Conservation (phyloP, 1,140 invertebrate genomes). For the Drosophila nigrodunni region DNA sequence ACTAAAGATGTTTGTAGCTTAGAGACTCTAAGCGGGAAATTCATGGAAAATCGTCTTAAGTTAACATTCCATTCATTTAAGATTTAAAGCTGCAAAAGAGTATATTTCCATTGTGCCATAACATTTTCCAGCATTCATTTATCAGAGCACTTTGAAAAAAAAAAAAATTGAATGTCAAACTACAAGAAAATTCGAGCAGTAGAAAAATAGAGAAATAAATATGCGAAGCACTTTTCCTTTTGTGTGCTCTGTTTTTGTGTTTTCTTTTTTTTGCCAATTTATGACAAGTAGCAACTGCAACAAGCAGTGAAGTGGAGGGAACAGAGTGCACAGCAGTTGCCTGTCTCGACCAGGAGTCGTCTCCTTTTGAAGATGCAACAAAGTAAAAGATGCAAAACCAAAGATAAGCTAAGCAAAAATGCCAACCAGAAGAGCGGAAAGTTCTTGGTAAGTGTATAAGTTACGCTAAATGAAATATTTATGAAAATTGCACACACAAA, state of each 20-base stretch:
- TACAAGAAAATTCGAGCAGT: background rate
- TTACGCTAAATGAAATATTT: conserved; percentile 80
- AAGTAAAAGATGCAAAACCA: conserved; percentile 58
- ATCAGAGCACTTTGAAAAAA: conserved; percentile 34
- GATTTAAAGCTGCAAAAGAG: conserved; percentile 15
- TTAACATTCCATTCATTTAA: background rate
- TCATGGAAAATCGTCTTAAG: background rate
- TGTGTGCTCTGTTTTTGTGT: conserved; percentile 21
- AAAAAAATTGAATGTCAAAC: conserved; percentile 69
- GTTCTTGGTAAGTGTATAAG: conserved; percentile 54
- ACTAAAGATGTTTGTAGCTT: background rate
- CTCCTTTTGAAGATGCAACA: conserved; percentile 38
- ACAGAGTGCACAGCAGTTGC: background rate
- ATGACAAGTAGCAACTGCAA: conserved; percentile 69
- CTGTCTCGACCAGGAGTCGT: conserved; percentile 31
- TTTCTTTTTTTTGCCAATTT: conserved; percentile 68
- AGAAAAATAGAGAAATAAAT: conserved; percentile 27
- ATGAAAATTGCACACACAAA: conserved; percentile 69
- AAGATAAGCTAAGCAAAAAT: conserved; percentile 66
- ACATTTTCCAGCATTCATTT: conserved; percentile 32
- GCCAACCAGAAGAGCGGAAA: conserved; percentile 55
- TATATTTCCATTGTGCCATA: conserved; percentile 9
- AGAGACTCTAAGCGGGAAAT: background rate
- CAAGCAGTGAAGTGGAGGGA: conserved; percentile 50
- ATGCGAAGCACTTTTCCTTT: conserved; percentile 11